phyloP scores from a whole-genome alignment of 2,797 vertebrate genomes.

The Arrhamphus sclerolepis region DNA sequence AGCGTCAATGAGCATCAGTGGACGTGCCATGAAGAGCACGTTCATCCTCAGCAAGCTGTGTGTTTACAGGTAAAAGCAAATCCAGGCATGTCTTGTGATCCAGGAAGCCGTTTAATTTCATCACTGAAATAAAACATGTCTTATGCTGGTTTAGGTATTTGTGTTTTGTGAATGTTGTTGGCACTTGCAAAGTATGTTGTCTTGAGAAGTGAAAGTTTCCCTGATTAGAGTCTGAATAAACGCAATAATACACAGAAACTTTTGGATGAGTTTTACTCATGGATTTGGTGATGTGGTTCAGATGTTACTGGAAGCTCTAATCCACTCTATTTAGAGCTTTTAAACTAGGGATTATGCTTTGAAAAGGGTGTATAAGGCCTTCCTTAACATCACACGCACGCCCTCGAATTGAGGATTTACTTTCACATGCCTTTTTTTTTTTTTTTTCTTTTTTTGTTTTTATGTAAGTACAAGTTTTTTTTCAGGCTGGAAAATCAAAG shows the following conservation, averaged over 20 bases:
- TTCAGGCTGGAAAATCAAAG: too few species aligned
- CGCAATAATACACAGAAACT: conserved; percentile 30
- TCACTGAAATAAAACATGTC: conserved; percentile 12
- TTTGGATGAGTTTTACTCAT: conserved; percentile 7
- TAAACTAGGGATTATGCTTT: conserved; percentile 18
- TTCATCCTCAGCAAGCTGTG: too few species aligned
- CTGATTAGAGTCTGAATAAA: conserved; percentile 27
- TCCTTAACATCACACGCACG: background rate
- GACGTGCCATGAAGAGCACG: too few species aligned
- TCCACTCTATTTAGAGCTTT: conserved; percentile 1
- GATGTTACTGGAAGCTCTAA: conserved; percentile 40
- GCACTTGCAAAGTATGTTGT: conserved; percentile 19
- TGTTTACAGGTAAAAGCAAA: background rate
- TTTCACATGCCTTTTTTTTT: background rate
- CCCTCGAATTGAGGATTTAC: background rate
- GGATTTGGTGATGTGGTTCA: conserved; percentile 11
- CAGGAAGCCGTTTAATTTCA: conserved; percentile 15
- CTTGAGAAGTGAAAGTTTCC: conserved; percentile 11
- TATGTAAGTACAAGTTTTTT: too few species aligned
- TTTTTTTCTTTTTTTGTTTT: too few species aligned
- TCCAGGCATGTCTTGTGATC: background rate
- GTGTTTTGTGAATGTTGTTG: conserved; percentile 28
- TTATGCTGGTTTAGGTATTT: background rate
- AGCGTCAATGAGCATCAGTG: too few species aligned
- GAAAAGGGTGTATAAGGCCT: background rate